Evolutionary conservation across 2,113 vertebrate species (phyloP).

Genomic region (Zosterops borbonicus): DNA sequence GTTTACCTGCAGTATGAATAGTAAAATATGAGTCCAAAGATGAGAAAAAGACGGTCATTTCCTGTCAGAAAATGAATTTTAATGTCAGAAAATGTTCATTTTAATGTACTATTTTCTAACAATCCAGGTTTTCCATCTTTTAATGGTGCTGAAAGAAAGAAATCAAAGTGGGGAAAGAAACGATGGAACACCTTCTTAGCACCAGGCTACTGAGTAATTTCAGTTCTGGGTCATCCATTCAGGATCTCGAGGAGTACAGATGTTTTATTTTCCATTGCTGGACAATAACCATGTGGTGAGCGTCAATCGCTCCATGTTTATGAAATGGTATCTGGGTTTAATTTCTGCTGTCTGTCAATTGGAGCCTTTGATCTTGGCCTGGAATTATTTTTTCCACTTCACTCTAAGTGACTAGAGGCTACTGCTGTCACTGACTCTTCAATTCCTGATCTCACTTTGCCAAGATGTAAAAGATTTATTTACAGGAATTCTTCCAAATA

Average conservation of each 20-base stretch:
- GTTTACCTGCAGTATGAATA: neutral
- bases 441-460: slow-evolving; percentile 66
- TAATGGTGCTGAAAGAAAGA: neutral
- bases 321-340: slow-evolving; percentile 77
- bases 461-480: slow-evolving; percentile 73
- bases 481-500: slow-evolving; percentile 56
- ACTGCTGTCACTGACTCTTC: slow-evolving; percentile 70
- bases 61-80: neutral
- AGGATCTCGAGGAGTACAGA: slow-evolving; percentile 50
- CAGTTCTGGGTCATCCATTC: slow-evolving; percentile 53
- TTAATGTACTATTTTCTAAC: neutral
- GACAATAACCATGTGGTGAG: slow-evolving; percentile 74
- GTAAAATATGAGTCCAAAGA: neutral
- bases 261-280: slow-evolving; percentile 72
- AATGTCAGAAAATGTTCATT: neutral
- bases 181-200: neutral
- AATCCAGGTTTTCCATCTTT: neutral
- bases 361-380: slow-evolving; percentile 75
- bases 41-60: neutral
- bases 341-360: slow-evolving; percentile 79
- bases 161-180: neutral
- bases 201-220: slow-evolving; percentile 29
- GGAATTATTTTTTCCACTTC: slow-evolving; percentile 75
- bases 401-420: slow-evolving; percentile 77
- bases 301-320: slow-evolving; percentile 67